Conservation (phyloP, 2,888 invertebrate genomes). For the Meganola albula region DNA sequence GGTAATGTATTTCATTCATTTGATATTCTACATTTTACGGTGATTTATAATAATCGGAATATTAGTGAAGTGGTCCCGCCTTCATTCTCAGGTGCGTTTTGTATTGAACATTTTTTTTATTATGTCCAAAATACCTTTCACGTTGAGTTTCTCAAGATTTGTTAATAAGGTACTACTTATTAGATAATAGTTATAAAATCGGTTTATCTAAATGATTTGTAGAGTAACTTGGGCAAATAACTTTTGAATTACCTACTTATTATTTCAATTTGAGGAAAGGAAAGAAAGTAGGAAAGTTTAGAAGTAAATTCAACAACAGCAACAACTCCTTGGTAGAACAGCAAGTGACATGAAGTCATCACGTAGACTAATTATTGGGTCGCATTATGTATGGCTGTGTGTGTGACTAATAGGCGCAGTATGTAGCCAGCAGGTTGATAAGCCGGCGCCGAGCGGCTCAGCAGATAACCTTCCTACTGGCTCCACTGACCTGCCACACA, state of each 20-base stretch:
- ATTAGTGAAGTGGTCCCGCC: constrained; percentile 74
- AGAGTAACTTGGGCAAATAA: too few species aligned
- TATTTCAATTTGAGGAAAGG: too few species aligned
- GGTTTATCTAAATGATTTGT: too few species aligned
- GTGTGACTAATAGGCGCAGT: constrained; percentile 44
- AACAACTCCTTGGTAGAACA: too few species aligned
- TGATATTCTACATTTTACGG: constrained; percentile 31
- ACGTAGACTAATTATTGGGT: too few species aligned
- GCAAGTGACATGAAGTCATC: too few species aligned
- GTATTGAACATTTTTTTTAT: constrained; percentile 71
- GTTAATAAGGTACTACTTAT: constrained; percentile 57
- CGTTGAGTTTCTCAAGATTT: constrained; percentile 68
- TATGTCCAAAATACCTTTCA: constrained; percentile 63
- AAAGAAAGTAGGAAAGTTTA: too few species aligned
- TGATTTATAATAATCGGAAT: constrained; percentile 68
- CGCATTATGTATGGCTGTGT: constrained; percentile 11
- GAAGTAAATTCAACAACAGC: too few species aligned
- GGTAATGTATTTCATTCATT: constrained; percentile 30
- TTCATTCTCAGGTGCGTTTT: constrained; percentile 77
- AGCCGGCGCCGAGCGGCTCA: constrained; percentile 38
- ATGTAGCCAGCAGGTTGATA: constrained; percentile 47
- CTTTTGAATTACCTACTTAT: too few species aligned
- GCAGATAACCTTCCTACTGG: constrained; percentile 32
- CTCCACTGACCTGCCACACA: constrained; percentile 25
- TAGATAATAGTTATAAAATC: too few species aligned